Evolutionary conservation across 2,113 vertebrate species (phyloP), one percentile per base, ranked within the genome.

Genomic region (Potamarius usumacintae): DNA sequence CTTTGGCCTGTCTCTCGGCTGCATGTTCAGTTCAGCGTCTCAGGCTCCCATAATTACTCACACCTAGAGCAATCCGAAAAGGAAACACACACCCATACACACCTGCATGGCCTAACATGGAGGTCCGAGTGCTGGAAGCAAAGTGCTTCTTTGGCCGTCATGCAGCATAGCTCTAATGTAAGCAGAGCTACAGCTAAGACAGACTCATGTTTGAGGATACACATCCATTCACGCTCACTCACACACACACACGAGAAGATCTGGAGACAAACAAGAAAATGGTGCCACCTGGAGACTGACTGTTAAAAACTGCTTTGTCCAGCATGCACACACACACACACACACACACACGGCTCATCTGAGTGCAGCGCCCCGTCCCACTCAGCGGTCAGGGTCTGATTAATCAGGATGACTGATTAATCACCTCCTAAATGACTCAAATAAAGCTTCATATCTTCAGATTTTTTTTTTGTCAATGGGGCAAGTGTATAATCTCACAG

Each of bases 401-500:
- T 18, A 14, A 48, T 52, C 48, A 48, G 20, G 5, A 77, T n/a
- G 57, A 60, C 30, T 22, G 55, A 81, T 34, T 62, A 30, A 34
- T 60, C 18, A 2, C 34, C 8, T 63, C 10, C 57, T 22, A 62
- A 81, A 82, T 62, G 11, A 58, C 79, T 50, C 79, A 74, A 27
- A 69, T 86, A 79, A 71, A 87, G 65, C 65, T 63, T n/a, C 12
- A 53, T 5, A 30, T 71, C 50, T 53, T 42, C 42, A 34, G 20
- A 34, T 34, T 52, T 81, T 34, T 50, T 72, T 34, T 50, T 25
- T 53, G 62, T 1, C 3, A 83, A 83, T 55, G 50, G 95, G 95
- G 94, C 94, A 94, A 95, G 94, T 95, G 94, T 90, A 63, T 85
- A 95, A 97, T 97, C 93, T 95, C 83, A 76, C 53, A 92, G 76